Evolutionary conservation across 2,113 vertebrate species (phyloP), one percentile per base, ranked within the genome.

Genomic region (Heterochromis multidens): DNA sequence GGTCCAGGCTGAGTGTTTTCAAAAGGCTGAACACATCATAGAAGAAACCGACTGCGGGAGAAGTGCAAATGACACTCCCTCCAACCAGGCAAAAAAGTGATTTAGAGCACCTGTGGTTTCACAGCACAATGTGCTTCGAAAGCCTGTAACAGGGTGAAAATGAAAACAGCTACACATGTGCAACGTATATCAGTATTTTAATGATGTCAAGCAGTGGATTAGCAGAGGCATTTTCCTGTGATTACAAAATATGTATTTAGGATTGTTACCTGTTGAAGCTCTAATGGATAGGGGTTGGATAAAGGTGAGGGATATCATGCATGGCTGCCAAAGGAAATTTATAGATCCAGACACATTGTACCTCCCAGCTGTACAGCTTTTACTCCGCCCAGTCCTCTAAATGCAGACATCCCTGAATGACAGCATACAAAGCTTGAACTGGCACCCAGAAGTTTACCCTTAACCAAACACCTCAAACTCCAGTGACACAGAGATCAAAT

Each of bases 331-430:
- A 63, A 83, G 81, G 79, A 80, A 83, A 92, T 95, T 92, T 88
- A 92, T 90, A 88, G 86, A 93, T 91, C 81, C 88, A 93, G 93
- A 89, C 79, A 89, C 91, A 78, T 91, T 88, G 91, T 93, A 95
- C 54, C 5, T 95, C 95, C 94, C 95, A 95, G 95, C 92, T 92
- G 85, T 86, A 86, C 90, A 90, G 83, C 63, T 52, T 67, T 92
- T 61, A 57, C 94, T 95, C 93, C 92, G 43, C 96, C 93, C 94
- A 89, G 77, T 83, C 88, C 91, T 86, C 3, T 84, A 11, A 77
- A 92, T 25, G 89, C 95, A 97, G 95, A 97, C 97, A 95, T 96
- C 58, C 16, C 52, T 43, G 90, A 94, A 62, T 94, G 95, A 96
- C 95, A 94, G 94, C 35, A 90, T 58, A 70, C 79, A 85, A 93